Conservation (phyloP, 2,113 vertebrate species). For the Pseudonaja textilis region DNA sequence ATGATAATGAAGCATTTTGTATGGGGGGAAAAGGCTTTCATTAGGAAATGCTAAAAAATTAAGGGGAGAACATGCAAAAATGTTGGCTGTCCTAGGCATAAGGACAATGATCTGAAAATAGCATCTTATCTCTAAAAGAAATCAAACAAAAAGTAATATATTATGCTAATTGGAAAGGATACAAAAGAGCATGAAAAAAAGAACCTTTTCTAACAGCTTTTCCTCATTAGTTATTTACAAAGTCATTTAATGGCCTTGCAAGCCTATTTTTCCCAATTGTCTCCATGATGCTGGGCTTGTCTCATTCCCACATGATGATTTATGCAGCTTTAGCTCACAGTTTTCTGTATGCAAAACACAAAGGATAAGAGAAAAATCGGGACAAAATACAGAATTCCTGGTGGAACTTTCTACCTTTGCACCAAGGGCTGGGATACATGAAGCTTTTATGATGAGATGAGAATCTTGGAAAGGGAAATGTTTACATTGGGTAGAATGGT, state of each 20-base stretch:
- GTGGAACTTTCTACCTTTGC: neutral
- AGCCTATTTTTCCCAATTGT: neutral
- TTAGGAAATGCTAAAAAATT: neutral
- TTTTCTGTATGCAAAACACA: neutral
- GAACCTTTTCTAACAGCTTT: neutral
- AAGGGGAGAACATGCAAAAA: neutral
- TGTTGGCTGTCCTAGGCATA: neutral
- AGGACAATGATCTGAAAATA: neutral
- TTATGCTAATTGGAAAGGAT: neutral
- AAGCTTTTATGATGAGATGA: neutral
- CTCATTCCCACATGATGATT: neutral
- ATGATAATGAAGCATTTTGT: neutral
- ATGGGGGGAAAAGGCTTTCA: neutral
- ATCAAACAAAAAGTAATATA: constrained; percentile 4
- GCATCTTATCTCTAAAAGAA: constrained; percentile 2
- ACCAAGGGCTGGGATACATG: neutral
- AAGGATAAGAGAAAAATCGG: neutral
- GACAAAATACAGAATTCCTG: neutral
- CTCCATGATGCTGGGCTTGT: neutral
- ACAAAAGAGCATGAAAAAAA: neutral
- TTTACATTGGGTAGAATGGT: neutral
- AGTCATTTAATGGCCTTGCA: neutral
- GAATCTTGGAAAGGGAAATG: neutral
- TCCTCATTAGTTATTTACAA: neutral
- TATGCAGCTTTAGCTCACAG: neutral